These are phyloP conservation scores for Dryoscopus gambensis DNA, from an alignment of 2,113 vertebrate genomes.

Conservation along the genomic window DNA sequence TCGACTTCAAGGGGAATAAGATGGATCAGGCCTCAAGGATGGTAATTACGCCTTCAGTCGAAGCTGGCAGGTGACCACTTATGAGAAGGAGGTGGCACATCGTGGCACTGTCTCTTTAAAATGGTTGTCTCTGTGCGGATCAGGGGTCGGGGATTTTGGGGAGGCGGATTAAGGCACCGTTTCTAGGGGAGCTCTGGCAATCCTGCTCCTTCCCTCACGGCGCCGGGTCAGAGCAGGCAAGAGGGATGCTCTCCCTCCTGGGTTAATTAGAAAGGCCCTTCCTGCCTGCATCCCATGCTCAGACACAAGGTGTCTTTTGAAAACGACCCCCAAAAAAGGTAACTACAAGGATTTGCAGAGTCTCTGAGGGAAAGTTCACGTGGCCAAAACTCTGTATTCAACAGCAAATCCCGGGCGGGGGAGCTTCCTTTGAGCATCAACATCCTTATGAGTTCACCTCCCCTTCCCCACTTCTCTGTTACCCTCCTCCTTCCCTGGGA, in stretches of 20 bases:
- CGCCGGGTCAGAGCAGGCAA: neutral
- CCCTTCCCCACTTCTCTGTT: neutral
- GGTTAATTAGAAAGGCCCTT: conserved; percentile 62
- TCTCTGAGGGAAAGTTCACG: neutral
- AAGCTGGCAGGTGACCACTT: conserved; percentile 19
- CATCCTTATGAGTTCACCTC: rapidly evolving
- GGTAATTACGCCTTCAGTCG: neutral
- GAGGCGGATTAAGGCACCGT: conserved; percentile 28
- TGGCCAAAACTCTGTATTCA: neutral
- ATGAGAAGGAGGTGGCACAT: conserved; percentile 40
- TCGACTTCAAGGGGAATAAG: conserved; percentile 25
- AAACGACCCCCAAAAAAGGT: neutral
- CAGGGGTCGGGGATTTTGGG: conserved; percentile 39
- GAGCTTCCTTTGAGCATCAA: neutral
- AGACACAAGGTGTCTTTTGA: neutral
- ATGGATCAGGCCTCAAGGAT: conserved; percentile 55
- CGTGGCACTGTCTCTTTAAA: conserved; percentile 47
- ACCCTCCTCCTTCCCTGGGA: neutral
- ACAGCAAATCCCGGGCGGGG: neutral
- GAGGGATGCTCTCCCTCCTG: conserved; percentile 57
- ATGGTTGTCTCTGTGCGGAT: neutral
- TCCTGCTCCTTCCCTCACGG: conserved; percentile 42
- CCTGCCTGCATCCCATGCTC: conserved; percentile 13
- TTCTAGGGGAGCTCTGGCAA: conserved; percentile 35
- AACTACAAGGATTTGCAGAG: neutral